Conservation (phyloP, 2,888 invertebrate genomes). For the Epinotia nisella region DNA sequence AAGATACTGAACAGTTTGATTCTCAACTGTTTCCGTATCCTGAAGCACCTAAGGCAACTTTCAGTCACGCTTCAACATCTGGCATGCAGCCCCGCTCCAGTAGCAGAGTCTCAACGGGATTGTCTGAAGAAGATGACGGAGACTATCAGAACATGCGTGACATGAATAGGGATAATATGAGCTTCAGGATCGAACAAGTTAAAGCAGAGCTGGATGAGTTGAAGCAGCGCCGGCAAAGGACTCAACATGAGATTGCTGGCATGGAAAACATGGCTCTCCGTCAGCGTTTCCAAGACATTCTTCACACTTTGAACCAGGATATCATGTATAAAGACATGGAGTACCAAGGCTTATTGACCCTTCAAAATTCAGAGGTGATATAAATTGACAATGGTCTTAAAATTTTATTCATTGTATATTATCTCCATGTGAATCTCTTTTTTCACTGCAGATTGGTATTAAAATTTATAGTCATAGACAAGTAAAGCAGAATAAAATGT, state of each 20-base stretch:
- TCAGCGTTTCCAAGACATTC: slow-evolving; percentile 92
- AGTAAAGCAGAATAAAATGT: not conserved
- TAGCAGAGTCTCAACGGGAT: slow-evolving; percentile 50
- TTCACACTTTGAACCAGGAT: slow-evolving; percentile 91
- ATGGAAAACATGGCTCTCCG: slow-evolving; percentile 93
- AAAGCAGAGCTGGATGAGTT: slow-evolving; percentile 90
- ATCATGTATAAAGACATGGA: slow-evolving; percentile 92
- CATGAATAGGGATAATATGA: slow-evolving; percentile 81
- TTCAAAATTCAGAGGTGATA: slow-evolving; percentile 76
- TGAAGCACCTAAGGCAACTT: slow-evolving; percentile 57
- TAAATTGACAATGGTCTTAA: slow-evolving; percentile 50
- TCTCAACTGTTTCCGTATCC: slow-evolving; percentile 69
- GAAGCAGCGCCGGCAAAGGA: slow-evolving; percentile 89
- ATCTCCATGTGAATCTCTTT: not conserved
- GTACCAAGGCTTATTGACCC: slow-evolving; percentile 73
- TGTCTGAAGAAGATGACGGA: slow-evolving; percentile 70
- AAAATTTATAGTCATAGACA: slow-evolving; percentile 3
- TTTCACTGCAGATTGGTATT: slow-evolving; percentile 10
- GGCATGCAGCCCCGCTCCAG: slow-evolving; percentile 56
- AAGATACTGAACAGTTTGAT: slow-evolving; percentile 65
- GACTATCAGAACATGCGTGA: slow-evolving; percentile 63
- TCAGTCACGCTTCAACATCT: slow-evolving; percentile 56
- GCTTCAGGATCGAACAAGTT: slow-evolving; percentile 88
- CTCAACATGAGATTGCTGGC: slow-evolving; percentile 92
- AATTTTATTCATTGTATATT: slow-evolving; percentile 15